A percentile compares a stretch with the other conserved stretches of the same genome.
phyloP scores from a whole-genome alignment of 2,888 invertebrate genomes.

The Cactoblastis cactorum region DNA sequence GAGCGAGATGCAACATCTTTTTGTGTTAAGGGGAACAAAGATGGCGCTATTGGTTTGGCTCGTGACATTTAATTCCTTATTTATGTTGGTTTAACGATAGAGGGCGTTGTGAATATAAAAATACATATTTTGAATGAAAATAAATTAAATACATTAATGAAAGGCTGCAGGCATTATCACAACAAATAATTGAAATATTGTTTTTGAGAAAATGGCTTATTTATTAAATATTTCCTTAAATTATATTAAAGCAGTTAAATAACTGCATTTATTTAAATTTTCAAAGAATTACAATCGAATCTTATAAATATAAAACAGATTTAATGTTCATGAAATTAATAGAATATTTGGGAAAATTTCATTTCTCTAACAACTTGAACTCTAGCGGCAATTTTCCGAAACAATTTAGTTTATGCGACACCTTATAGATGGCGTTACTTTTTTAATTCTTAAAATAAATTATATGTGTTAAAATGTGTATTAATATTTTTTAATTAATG shows the following conservation, averaged over 20 bases:
- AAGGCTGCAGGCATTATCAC: neutral
- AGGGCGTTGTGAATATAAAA: conserved; percentile 42
- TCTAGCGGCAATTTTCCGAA: conserved; percentile 25
- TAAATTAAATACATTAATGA: neutral
- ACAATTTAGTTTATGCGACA: conserved; percentile 31
- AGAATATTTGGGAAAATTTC: conserved; percentile 25
- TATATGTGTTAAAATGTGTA: no score
- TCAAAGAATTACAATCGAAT: no score
- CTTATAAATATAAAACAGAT: no score
- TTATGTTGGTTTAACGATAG: conserved; percentile 36
- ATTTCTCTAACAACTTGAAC: conserved; percentile 33
- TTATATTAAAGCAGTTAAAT: no score
- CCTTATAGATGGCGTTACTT: conserved; percentile 43
- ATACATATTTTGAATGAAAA: neutral
- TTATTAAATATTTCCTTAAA: no score
- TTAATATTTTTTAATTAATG: no score
- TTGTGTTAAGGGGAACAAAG: conserved; percentile 32
- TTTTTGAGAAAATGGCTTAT: no score
- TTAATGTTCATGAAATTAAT: neutral
- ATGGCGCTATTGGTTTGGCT: conserved; percentile 43
- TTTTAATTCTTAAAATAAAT: no score
- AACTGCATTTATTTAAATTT: no score
- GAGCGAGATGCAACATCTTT: conserved; percentile 36
- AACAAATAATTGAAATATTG: no score
- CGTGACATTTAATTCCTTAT: conserved; percentile 29